Base-by-base conservation (phyloP, 2,113 vertebrate species). In the Caloenas nicobarica region DNA sequence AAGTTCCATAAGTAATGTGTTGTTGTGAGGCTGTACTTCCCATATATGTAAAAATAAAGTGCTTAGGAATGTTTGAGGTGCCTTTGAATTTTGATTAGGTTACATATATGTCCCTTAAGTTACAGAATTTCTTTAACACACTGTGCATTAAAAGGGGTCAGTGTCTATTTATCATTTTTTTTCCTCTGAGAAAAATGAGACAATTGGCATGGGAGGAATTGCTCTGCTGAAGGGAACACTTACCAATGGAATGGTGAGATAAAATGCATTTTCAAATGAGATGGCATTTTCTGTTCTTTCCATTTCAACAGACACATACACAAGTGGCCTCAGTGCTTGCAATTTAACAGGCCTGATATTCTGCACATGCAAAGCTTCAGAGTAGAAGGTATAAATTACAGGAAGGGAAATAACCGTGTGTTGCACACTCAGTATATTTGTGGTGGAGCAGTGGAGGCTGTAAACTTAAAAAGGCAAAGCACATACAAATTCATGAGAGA, bases 401-500 rank as follows among this genome's bases (percentile, higher is more conserved):
- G 70, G 85, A 95, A 89, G 40, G 61, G 66, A 85, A 94, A 91
- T 72, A 65, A 84, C 48, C 3, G 7, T 76, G 57, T 31, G 78
- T 68, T 69, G 22, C 70, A 57, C 90, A 58, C 34, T 91, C 80
- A 66, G 60, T 69, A 16, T 86, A 50, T 90, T 88, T 88, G 74
- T 89, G 70, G 61, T 94, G 44, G 65, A 77, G 31, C 73, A 74
- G 60, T 21, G 58, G 46, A 81, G 58, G 42, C 56, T 91, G 71
- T n/a, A 80, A 85, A 77, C 60, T 89, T 90, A 58, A 95, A 88
- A 90, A 91, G 60, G 72, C 46, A 36, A 38, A 74, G 72, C 69
- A 56, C n/a, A 66, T 81, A 72, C 8, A 92, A 92, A 97, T 93
- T 76, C 64, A 62, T 92, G 88, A 86, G 58, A 83, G 51, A 93